These are phyloP conservation scores for Hemiprocne comata DNA, from an alignment of 2,113 vertebrate genomes.

Conservation along the genomic window DNA sequence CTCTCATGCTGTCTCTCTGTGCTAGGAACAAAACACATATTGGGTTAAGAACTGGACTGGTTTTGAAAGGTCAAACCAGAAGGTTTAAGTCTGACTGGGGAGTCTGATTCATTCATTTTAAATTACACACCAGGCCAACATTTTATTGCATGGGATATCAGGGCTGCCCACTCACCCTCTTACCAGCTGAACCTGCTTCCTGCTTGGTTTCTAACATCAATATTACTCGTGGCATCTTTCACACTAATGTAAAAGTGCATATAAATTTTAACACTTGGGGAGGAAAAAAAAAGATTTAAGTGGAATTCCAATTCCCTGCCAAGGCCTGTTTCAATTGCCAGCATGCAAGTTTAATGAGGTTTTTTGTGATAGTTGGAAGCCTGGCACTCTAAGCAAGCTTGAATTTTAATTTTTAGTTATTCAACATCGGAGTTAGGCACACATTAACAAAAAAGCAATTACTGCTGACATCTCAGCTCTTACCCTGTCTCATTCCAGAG, in stretches of 20 bases:
- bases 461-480: conserved; percentile 1
- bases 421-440: not conserved
- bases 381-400: not conserved
- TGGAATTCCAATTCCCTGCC: not conserved
- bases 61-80: not conserved
- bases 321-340: not conserved
- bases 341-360: conserved; percentile 1
- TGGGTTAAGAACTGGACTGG: not conserved
- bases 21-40: not conserved
- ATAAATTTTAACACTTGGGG: not conserved
- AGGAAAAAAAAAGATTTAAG: not conserved
- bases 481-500: not conserved
- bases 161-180: not conserved
- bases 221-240: not conserved
- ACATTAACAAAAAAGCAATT: conserved; percentile 27
- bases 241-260: not conserved
- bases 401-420: conserved; percentile 10
- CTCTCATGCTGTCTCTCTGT: not conserved
- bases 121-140: not conserved
- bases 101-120: not conserved
- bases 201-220: not conserved
- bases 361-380: not conserved
- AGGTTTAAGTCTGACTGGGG: not conserved
- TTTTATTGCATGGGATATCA: accelerated
- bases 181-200: not conserved